Evolutionary conservation across 2,113 vertebrate genomes (phyloP).

Genomic region (Dendrocopos noguchii): DNA sequence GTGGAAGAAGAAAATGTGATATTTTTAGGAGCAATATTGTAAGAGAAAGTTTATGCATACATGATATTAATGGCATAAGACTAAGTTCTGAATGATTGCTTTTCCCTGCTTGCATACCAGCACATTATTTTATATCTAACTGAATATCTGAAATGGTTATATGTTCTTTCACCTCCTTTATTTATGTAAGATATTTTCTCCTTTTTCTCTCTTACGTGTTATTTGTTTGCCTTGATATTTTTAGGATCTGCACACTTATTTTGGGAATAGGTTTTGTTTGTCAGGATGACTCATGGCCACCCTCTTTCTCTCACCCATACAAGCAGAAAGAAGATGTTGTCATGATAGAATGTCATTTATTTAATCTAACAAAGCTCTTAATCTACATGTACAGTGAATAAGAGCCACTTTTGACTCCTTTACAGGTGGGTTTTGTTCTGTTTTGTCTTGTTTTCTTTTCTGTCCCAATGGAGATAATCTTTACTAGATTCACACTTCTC

Average conservation of each 20-base stretch:
- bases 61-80: slow-evolving; percentile 44
- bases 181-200: not conserved
- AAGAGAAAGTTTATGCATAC: not conserved
- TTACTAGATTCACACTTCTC: not conserved
- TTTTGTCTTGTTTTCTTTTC: not conserved
- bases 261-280: slow-evolving; percentile 21
- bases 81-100: slow-evolving; percentile 5
- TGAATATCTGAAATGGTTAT: not conserved
- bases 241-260: slow-evolving; percentile 13
- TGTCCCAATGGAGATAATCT: not conserved
- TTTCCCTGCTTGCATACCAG: not conserved
- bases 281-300: slow-evolving; percentile 35
- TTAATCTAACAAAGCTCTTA: not conserved
- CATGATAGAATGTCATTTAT: not conserved
- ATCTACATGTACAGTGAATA: not conserved
- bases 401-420: not conserved
- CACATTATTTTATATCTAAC: not conserved
- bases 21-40: slow-evolving; percentile 53
- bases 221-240: slow-evolving; percentile 40
- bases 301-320: not conserved
- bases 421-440: not conserved
- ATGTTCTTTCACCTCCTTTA: not conserved
- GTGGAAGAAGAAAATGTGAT: not conserved
- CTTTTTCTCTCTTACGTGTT: not conserved
- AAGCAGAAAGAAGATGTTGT: not conserved